A percentile compares a stretch with the other conserved stretches of the same genome.
phyloP scores from a whole-genome alignment of 2,888 invertebrate species.

The Zonitis immaculata region DNA sequence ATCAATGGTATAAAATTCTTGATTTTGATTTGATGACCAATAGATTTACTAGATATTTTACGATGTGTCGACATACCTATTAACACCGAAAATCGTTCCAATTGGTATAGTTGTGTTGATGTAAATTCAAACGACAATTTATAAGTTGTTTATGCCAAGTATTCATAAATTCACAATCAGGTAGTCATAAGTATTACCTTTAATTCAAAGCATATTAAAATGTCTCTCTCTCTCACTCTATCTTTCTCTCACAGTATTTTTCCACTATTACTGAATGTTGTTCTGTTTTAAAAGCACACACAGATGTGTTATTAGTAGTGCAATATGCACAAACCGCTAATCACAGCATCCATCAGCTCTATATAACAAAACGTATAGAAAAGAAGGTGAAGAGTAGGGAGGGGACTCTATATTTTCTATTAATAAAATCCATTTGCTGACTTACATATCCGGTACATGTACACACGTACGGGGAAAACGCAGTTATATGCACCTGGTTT shows the following conservation, averaged over 20 bases:
- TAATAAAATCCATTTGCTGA: slow-evolving; percentile 28
- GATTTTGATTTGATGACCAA: not conserved
- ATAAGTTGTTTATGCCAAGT: slow-evolving; percentile 13
- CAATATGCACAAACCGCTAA: slow-evolving; percentile 33
- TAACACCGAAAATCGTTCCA: slow-evolving; percentile 5
- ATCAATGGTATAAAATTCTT: too few relatives aligned
- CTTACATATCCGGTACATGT: slow-evolving; percentile 26
- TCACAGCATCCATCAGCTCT: slow-evolving; percentile 33
- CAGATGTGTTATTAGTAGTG: slow-evolving; percentile 14
- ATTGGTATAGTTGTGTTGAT: slow-evolving; percentile 8
- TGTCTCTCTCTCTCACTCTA: too few relatives aligned
- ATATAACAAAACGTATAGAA: not conserved
- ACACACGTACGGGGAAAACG: slow-evolving; percentile 5
- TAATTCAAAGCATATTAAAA: slow-evolving; percentile 12
- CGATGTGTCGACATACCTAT: not conserved
- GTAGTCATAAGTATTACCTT: slow-evolving; percentile 13
- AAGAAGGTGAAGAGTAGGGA: not conserved
- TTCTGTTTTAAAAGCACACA: not conserved
- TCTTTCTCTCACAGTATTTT: too few relatives aligned
- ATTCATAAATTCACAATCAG: slow-evolving; percentile 20
- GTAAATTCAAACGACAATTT: slow-evolving; percentile 4
- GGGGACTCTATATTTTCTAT: slow-evolving; percentile 21
- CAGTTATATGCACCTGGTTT: not conserved
- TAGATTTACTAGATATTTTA: not conserved
- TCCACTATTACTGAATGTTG: too few relatives aligned